phyloP scores from a whole-genome alignment of 2,888 invertebrate species.

The Nysson spinosus region DNA sequence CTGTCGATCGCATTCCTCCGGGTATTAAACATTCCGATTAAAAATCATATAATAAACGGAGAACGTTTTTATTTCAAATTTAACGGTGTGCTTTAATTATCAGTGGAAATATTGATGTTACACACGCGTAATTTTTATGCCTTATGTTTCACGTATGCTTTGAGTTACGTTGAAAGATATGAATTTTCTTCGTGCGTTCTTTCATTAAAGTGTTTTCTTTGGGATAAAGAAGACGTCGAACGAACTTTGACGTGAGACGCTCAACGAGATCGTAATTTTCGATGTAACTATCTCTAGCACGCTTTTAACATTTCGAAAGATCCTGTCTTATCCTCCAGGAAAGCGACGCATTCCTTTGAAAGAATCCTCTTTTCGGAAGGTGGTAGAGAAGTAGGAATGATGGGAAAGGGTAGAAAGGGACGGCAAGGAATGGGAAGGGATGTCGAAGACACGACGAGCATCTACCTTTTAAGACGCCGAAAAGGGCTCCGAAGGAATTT shows the following conservation, averaged over 20 bases:
- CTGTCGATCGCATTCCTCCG: no score
- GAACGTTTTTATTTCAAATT: no score
- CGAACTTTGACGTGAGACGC: conserved; percentile 22
- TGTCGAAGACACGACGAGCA: conserved; percentile 20
- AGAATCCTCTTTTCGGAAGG: conserved; percentile 43
- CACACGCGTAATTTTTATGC: no score
- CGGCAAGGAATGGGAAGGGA: not conserved
- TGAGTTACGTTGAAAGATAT: no score
- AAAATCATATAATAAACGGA: no score
- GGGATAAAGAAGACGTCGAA: conserved; percentile 1
- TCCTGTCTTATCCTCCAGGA: conserved; percentile 42
- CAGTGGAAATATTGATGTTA: no score
- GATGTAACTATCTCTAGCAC: conserved; percentile 8
- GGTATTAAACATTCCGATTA: no score
- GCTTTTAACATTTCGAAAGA: conserved; percentile 35
- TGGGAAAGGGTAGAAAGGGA: no score
- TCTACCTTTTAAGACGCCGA: conserved; percentile 35
- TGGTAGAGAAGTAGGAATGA: not conserved
- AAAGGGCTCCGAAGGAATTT: conserved; percentile 29
- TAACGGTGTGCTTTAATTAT: no score
- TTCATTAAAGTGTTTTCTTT: no score
- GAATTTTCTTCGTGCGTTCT: no score
- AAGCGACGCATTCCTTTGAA: conserved; percentile 35
- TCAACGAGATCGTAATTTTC: conserved; percentile 4
- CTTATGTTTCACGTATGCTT: no score